Conservation (phyloP, 2,888 invertebrate species). For the Euplagia quadripunctaria region DNA sequence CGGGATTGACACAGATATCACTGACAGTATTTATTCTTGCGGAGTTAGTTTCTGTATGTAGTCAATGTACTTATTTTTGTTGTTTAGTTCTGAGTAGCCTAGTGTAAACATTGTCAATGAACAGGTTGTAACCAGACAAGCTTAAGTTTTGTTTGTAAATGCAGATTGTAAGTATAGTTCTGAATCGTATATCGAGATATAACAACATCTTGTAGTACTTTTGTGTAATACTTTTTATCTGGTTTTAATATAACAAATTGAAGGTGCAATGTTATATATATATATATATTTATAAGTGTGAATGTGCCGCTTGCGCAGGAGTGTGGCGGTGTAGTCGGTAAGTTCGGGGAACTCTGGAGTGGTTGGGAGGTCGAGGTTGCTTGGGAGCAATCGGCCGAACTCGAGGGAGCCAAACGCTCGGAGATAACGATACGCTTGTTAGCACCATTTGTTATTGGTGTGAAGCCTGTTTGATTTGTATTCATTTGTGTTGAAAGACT, state of each 20-base stretch:
- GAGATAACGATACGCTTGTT: slow-evolving; percentile 62
- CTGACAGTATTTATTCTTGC: slow-evolving; percentile 40
- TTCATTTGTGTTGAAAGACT: slow-evolving; percentile 85
- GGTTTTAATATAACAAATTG: slow-evolving; percentile 73
- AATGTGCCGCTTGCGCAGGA: slow-evolving; percentile 34
- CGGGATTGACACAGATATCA: slow-evolving; percentile 54
- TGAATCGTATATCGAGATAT: slow-evolving; percentile 59
- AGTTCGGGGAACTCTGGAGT: slow-evolving; percentile 9
- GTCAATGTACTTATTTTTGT: slow-evolving; percentile 65
- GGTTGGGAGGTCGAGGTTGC: slow-evolving; percentile 6
- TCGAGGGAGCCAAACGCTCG: slow-evolving; percentile 44
- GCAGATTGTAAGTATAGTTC: slow-evolving; percentile 51
- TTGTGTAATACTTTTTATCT: slow-evolving; percentile 73
- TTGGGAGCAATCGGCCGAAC: slow-evolving; percentile 40
- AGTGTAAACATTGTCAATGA: slow-evolving; percentile 63
- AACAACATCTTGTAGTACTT: slow-evolving; percentile 65
- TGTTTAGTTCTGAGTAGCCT: slow-evolving; percentile 55
- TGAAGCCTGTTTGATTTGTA: slow-evolving; percentile 74
- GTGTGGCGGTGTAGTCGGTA: slow-evolving; percentile 24
- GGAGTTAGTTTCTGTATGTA: slow-evolving; percentile 36
- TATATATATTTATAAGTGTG: slow-evolving; percentile 68
- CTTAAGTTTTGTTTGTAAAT: slow-evolving; percentile 56
- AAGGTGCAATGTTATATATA: slow-evolving; percentile 85
- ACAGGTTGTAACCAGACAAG: slow-evolving; percentile 60
- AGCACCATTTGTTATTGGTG: slow-evolving; percentile 71